Base-by-base conservation (phyloP, 2,888 invertebrate genomes). In the Neoascia interrupta region DNA sequence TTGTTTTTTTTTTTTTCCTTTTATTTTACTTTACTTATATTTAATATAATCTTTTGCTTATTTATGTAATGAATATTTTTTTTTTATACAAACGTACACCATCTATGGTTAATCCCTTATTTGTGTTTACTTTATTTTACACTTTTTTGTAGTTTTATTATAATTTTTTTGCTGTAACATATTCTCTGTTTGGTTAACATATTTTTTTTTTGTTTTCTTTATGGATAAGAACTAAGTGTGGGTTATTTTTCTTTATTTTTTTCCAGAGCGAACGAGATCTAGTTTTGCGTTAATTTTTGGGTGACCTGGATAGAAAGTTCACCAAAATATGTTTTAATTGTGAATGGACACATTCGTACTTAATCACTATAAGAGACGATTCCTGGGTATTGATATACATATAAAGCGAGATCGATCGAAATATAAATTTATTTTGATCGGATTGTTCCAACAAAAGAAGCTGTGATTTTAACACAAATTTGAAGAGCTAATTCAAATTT, bases 61-160 rank as follows among this genome's bases (percentile, higher is more conserved):
- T 51, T 54, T 60, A 53, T 47, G 28, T 56, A 51, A 51, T 56
- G 54, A 69, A 69, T 69, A 63, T 64, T 63, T 56, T 70, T 5
- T 26, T 69, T 75, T 64, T 70, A 39, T 76, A 76, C 75, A 76
- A 63, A 63, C 70, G 64, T 76, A 76, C 41, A 70, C 58, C 76
- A 64, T 64, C 58, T 76, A 54, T 58, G 70, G 58, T 64, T 63
- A 61, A 31, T 53, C 54, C 26, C 21, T 68, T 60, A 36, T 54
- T 66, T 66, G 37, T 37, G 28, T 45, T 66, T 69, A 63, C 49
- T 66, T 47, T 69, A 68, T 75, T 63, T 69, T 75, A 69, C 69
- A 69, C 31, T 11, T 41, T n/a, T n/a, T n/a, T 60, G 18, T 51
- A 34, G 34, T 61, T 28, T 47, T 49, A 23, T 45, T 74, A 23